phyloP scores from a whole-genome alignment of 2,113 vertebrate genomes.

The cat (Felis catus) region DNA sequence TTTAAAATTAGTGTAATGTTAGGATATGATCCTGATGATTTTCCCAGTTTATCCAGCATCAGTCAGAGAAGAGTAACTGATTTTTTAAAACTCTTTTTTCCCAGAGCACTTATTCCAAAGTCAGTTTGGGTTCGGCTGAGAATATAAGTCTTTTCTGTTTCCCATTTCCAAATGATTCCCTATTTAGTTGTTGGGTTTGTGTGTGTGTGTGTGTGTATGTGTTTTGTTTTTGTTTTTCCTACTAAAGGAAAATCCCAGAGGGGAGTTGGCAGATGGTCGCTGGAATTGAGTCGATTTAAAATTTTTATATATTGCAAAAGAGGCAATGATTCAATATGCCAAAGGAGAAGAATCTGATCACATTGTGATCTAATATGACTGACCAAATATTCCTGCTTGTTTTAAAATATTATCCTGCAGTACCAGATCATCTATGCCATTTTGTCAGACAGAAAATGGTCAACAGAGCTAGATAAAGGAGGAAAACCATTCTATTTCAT shows the following conservation, averaged over 20 bases:
- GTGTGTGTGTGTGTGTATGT: too few relatives aligned
- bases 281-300: constrained; percentile 3
- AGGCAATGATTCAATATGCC: not conserved
- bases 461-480: not conserved
- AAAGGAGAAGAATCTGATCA: not conserved
- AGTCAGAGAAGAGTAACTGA: not conserved
- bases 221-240: not conserved
- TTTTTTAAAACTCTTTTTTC: not conserved
- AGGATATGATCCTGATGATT: not conserved
- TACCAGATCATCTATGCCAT: not conserved
- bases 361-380: not conserved
- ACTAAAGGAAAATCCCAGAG: constrained; percentile 1
- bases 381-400: not conserved
- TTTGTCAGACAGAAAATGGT: not conserved
- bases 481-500: not conserved
- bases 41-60: not conserved
- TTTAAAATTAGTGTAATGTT: not conserved
- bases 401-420: not conserved
- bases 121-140: not conserved
- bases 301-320: not conserved
- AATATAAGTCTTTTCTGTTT: not conserved
- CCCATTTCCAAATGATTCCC: not conserved
- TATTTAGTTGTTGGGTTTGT: not conserved
- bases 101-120: not conserved
- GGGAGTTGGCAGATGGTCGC: not conserved